Base-by-base conservation (phyloP, 2,888 invertebrate genomes). In the Pegoplata infirma region DNA sequence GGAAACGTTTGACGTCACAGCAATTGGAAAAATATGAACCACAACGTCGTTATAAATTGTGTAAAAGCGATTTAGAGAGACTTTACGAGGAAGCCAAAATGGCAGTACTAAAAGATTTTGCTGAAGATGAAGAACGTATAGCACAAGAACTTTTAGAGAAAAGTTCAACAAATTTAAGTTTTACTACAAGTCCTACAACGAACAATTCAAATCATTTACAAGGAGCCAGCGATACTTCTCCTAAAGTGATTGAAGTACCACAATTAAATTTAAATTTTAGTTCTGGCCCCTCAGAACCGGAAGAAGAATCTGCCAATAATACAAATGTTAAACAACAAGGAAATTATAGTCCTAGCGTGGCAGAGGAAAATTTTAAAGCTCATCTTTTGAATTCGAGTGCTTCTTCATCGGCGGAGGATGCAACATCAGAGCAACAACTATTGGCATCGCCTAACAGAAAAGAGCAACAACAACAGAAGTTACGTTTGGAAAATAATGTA, bases 1-100 rank as follows among this genome's bases (percentile, higher is more conserved):
- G 91, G 91, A 84, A 85, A 59, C 90, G 90, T 44, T 85, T 91
- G 68, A 90, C 90, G 4, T 89, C 90, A 5, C 85, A 86, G 51
- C 85, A 86, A 10, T 84, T 86, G 6, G 87, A 87, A 56, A 89
- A 89, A 82, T 91, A 89, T 81, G 84, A 87, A 36, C 86, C 89
- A 23, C 83, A 84, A 17, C 86, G 88, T 75, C 84, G 84, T 23
- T 90, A 90, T 76, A 86, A 87, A 69, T 84, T 91, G 82, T 89
- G 88, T 19, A 89, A 90, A 83, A 74, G 82, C 8, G 89, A 89
- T 68, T 80, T 90, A 23, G 90, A 90, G 82, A 81, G 85, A 56
- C 84, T 91, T 28, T 90, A 90, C 80, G 90, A 89, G 82, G 88
- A 89, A 61, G 90, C 90, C 2, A 90, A 89, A 81, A 82, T 80